Evolutionary conservation across 1,140 invertebrate species (phyloP), one percentile per base, ranked within the genome.

Genomic region (Saccostrea echinata): DNA sequence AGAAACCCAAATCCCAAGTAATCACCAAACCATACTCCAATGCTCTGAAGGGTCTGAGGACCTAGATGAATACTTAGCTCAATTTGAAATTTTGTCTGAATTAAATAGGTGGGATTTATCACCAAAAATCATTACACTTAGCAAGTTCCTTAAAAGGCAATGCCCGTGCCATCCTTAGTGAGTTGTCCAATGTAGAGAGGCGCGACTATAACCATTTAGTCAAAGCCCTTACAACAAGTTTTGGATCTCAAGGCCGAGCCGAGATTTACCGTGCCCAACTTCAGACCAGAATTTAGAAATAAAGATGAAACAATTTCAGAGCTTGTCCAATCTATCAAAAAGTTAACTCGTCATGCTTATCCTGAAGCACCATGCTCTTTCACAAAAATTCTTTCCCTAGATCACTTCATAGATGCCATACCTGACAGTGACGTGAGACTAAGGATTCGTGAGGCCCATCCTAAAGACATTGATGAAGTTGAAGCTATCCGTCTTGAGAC

Each of bases 1-100:
- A 57, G 55, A 57, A 57, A 12, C 55, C 55, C 2, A 57, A 57
- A 57, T 57, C 21, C 55, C 13, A 57, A 57, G 55, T 57, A 57
- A 57, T 57, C 55, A 57, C 9, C 55, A 57, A 57, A 57, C 55
- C 55, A 57, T 16, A 57, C 55, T 21, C 55, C 55, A 57, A 76
- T 71, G 86, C 80, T 51, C 8, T 18, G 18, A 81, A 87, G 51
- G 82, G 84, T 51, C 52, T 71, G 30, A 81, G 84, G n/a, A n/a
- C n/a, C n/a, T n/a, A n/a, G n/a, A n/a, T n/a, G n/a, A n/a, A n/a
- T n/a, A n/a, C n/a, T n/a, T 51, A 81, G 84, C 86, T 33, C 86
- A 88, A 24, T 87, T 87, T 87, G 81, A 87, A 53, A 87, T 87
- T 52, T n/a, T 87, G 51, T 84, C 81, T 27, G 81, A 87, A 33